Conservation (phyloP, 2,113 vertebrate species). For the Psammodynastes pulverulentus region DNA sequence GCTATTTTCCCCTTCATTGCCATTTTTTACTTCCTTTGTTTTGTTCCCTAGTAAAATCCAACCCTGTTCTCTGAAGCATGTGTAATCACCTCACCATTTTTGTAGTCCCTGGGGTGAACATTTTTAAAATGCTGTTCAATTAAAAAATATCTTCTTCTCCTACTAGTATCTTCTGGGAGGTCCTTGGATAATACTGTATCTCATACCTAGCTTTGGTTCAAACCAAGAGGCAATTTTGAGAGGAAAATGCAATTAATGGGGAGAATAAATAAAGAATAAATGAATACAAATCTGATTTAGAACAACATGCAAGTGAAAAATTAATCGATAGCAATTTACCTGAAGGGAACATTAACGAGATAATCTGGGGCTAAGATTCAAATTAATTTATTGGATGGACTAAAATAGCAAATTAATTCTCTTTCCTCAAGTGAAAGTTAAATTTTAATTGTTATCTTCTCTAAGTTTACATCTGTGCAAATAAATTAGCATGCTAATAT, state of each 20-base stretch:
- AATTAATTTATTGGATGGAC: not conserved
- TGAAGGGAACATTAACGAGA: not conserved
- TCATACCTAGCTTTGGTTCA: not conserved
- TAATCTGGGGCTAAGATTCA: not conserved
- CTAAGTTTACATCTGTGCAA: not conserved
- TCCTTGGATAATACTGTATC: not conserved
- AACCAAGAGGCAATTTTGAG: not conserved
- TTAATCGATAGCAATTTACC: not conserved
- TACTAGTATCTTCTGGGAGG: not conserved
- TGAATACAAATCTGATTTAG: not conserved
- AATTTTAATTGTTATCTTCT: not conserved
- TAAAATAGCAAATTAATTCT: not conserved
- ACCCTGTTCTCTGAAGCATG: not conserved
- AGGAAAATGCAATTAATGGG: not conserved
- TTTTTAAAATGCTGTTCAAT: not conserved
- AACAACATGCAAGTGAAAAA: not conserved
- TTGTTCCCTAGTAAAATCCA: not conserved
- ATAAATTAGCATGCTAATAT: not conserved
- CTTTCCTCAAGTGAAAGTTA: not conserved
- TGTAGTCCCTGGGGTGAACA: not conserved
- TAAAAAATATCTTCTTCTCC: not conserved
- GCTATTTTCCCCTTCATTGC: not conserved
- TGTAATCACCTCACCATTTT: not conserved
- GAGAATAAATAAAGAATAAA: not conserved
- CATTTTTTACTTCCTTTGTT: not conserved